A percentile compares a stretch with the other conserved stretches of the same genome.
phyloP scores from a whole-genome alignment of 2,113 vertebrate species.

The Sorex fumeus region DNA sequence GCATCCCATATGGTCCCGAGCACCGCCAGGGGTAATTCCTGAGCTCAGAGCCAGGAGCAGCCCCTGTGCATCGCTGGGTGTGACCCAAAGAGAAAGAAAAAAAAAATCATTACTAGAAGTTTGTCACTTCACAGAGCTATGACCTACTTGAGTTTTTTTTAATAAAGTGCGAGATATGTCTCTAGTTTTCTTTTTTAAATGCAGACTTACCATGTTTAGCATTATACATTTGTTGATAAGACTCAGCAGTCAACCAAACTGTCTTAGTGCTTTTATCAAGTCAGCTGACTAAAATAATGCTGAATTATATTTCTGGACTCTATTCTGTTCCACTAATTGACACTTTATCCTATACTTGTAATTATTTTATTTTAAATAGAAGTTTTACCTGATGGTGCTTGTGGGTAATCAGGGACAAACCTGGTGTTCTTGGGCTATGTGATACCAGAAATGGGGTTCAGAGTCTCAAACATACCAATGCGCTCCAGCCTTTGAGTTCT shows the following conservation, averaged over 20 bases:
- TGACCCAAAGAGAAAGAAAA: no score
- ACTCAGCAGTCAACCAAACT: slow-evolving; percentile 46
- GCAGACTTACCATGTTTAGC: background rate
- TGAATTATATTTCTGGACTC: background rate
- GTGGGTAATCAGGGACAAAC: no score
- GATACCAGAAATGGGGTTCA: no score
- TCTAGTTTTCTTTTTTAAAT: slow-evolving; percentile 36
- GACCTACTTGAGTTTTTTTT: background rate
- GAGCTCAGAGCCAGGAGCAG: no score
- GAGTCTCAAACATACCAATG: no score
- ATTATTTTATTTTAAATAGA: background rate
- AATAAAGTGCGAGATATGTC: background rate
- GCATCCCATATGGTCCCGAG: no score
- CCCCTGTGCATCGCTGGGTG: no score
- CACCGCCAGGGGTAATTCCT: no score
- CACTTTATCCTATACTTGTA: background rate
- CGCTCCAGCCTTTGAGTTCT: no score
- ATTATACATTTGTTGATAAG: slow-evolving; percentile 58
- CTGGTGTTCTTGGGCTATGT: no score
- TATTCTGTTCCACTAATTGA: background rate
- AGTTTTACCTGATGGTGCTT: no score
- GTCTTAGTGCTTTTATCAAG: slow-evolving; percentile 16
- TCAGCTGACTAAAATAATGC: background rate
- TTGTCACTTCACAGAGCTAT: slow-evolving; percentile 12
- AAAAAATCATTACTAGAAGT: slow-evolving; percentile 49